phyloP scores from a whole-genome alignment of 2,113 vertebrate species.

The Pelmatolapia mariae region DNA sequence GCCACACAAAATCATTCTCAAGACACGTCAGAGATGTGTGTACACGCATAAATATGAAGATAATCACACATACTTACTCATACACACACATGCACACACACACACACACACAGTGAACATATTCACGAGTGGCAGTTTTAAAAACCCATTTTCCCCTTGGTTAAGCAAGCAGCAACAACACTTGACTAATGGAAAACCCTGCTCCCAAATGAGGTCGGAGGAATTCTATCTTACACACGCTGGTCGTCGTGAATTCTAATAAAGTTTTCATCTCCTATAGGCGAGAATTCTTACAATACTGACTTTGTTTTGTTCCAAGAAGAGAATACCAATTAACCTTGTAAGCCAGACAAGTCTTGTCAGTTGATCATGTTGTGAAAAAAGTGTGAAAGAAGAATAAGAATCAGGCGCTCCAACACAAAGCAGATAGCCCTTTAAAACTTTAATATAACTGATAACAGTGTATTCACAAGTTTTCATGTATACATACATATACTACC shows the following conservation, averaged over 20 bases:
- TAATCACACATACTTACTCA: background rate
- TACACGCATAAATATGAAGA: background rate
- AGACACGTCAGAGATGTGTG: background rate
- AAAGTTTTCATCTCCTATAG: slow-evolving; percentile 45
- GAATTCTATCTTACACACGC: slow-evolving; percentile 62
- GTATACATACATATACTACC: background rate
- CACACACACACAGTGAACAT: slow-evolving; percentile 41
- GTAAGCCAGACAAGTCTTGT: background rate
- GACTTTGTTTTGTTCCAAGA: background rate
- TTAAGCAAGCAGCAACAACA: slow-evolving; percentile 75
- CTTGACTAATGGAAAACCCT: slow-evolving; percentile 70
- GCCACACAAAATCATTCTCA: background rate
- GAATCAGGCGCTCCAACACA: background rate
- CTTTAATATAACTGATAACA: background rate
- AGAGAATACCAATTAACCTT: background rate
- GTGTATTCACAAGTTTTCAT: background rate
- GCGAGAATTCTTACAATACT: background rate
- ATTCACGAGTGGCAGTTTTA: slow-evolving; percentile 67
- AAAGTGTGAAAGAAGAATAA: background rate
- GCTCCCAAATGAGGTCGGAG: slow-evolving; percentile 69
- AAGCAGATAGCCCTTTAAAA: background rate
- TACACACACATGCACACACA: background rate
- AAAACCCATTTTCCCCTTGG: slow-evolving; percentile 76
- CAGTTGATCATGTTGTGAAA: background rate
- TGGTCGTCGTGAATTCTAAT: slow-evolving; percentile 61